Conservation (phyloP, 2,888 invertebrate species). For the Baccha elongata region DNA sequence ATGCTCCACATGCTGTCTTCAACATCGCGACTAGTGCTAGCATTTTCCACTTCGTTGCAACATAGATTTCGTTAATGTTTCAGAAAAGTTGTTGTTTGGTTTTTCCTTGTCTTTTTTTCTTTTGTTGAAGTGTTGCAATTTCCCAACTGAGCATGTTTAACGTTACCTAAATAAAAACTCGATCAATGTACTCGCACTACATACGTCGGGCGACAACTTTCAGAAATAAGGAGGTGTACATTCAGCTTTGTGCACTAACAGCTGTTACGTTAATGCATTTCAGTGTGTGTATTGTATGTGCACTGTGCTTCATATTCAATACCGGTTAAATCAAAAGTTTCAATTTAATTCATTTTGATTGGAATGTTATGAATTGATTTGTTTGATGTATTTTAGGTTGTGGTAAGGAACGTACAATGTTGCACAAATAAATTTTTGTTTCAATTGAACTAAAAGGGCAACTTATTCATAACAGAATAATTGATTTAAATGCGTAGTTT, state of each 20-base stretch:
- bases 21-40: slow-evolving; percentile 21
- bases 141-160: slow-evolving; percentile 12
- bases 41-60: slow-evolving; percentile 51
- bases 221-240: slow-evolving; percentile 38
- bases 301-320: slow-evolving; percentile 21
- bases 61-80: slow-evolving; percentile 31
- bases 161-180: slow-evolving; percentile 41
- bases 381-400: too few species aligned
- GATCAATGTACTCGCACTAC: slow-evolving; percentile 32
- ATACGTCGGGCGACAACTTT: slow-evolving; percentile 46
- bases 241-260: not conserved
- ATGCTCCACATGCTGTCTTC: slow-evolving; percentile 22
- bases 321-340: not conserved
- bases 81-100: not conserved
- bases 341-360: not conserved
- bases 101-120: slow-evolving; percentile 24
- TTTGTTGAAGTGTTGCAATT: slow-evolving; percentile 24
- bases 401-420: too few species aligned
- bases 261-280: slow-evolving; percentile 36
- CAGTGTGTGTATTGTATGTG: too few species aligned
- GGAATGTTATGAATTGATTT: not conserved
- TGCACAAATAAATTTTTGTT: not conserved
- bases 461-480: too few species aligned
- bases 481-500: too few species aligned
- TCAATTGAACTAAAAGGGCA: not conserved